A percentile compares a stretch with the other conserved stretches of the same genome.
These are phyloP conservation scores for Hozukius guyotensis DNA, from an alignment of 2,797 vertebrate species.

Conservation along the genomic window DNA sequence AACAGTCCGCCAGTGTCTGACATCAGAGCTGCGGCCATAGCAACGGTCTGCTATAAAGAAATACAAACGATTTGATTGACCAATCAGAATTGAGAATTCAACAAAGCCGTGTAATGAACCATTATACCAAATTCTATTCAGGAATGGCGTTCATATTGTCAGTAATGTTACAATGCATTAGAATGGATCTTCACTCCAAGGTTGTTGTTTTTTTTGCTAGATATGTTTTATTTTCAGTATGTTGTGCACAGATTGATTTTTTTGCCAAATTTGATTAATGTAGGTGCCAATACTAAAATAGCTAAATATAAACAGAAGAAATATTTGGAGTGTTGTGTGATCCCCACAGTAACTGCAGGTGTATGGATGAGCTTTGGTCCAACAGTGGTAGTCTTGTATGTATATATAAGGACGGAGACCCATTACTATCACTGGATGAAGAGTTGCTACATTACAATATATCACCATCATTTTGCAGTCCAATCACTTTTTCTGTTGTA, in stretches of 20 bases:
- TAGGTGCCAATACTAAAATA: background rate
- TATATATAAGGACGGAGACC: background rate
- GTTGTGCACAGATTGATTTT: background rate
- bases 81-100: too few species aligned
- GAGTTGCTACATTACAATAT: background rate
- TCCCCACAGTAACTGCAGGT: background rate
- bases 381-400: background rate
- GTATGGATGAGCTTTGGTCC: background rate
- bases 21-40: too few species aligned
- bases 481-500: constrained; percentile 13
- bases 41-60: too few species aligned
- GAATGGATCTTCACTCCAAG: background rate
- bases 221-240: background rate
- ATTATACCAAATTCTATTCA: background rate
- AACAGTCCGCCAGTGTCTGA: too few species aligned
- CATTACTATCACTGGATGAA: background rate
- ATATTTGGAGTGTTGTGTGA: background rate
- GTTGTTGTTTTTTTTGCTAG: background rate
- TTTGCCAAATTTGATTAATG: background rate
- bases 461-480: constrained; percentile 9
- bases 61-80: background rate
- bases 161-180: background rate
- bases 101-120: too few species aligned
- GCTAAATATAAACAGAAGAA: background rate
- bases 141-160: background rate